A percentile compares a stretch with the other conserved stretches of the same genome.
These are phyloP conservation scores for Julus scandinavius DNA, from an alignment of 2,888 invertebrate species.

Conservation along the genomic window DNA sequence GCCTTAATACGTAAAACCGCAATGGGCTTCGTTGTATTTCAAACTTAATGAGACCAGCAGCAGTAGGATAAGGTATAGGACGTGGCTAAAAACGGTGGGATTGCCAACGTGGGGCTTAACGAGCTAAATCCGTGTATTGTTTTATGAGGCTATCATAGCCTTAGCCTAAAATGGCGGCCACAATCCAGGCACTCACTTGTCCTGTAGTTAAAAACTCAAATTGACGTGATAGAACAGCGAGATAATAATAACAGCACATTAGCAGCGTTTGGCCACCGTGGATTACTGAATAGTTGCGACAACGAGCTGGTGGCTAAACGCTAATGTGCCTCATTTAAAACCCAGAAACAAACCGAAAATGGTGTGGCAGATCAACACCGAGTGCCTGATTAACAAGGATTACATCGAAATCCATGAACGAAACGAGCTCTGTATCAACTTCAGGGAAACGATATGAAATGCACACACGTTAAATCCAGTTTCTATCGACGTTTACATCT, in stretches of 20 bases:
- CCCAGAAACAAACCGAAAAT: background rate
- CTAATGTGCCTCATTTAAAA: background rate
- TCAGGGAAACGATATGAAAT: no score
- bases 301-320: background rate
- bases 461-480: no score
- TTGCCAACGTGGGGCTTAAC: constrained; percentile 19
- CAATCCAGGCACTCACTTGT: background rate
- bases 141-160: background rate
- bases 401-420: no score
- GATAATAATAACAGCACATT: background rate
- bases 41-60: background rate
- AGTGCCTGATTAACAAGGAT: no score
- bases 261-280: background rate
- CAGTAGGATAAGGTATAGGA: background rate
- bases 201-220: background rate
- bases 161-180: background rate
- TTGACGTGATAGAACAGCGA: background rate
- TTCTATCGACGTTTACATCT: no score
- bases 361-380: no score
- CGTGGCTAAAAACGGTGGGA: background rate
- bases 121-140: background rate
- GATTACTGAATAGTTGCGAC: background rate
- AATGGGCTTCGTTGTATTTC: constrained; percentile 7
- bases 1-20: constrained; percentile 15
- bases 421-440: no score